Percentiles rank a stretch among this genome's conserved stretches.
Conservation (phyloP, 2,797 vertebrate species). For the Poeciliopsis infans region DNA sequence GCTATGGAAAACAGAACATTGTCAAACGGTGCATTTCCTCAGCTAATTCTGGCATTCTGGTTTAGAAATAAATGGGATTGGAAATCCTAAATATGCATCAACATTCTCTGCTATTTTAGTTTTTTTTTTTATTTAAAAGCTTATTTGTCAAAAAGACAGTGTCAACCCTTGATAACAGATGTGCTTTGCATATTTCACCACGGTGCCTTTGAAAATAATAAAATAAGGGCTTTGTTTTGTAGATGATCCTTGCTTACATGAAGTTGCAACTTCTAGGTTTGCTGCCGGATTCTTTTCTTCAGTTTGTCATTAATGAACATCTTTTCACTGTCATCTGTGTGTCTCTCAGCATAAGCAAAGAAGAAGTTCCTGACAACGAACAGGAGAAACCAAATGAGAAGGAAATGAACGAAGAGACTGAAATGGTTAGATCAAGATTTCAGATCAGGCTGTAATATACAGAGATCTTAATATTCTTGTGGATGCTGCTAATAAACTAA, state of each 20-base stretch:
- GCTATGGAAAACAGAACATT: conserved; percentile 1
- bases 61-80: neutral
- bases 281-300: conserved; percentile 8
- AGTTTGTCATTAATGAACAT: neutral
- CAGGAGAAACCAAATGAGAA: conserved; percentile 83
- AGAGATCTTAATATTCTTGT: neutral
- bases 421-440: conserved; percentile 77
- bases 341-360: conserved; percentile 84
- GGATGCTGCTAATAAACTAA: neutral
- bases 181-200: conserved; percentile 4
- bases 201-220: neutral
- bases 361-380: conserved; percentile 89
- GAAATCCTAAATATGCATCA: neutral
- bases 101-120: neutral
- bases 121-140: conserved; percentile 5
- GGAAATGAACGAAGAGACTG: conserved; percentile 83
- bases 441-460: too few relatives aligned
- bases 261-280: neutral
- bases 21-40: neutral
- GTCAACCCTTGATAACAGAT: conserved; percentile 3
- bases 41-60: neutral
- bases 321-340: conserved; percentile 37
- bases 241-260: neutral
- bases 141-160: conserved; percentile 51
- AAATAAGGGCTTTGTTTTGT: neutral